Evolutionary conservation across 2,113 vertebrate species (phyloP).

Genomic region (Mirounga angustirostris): DNA sequence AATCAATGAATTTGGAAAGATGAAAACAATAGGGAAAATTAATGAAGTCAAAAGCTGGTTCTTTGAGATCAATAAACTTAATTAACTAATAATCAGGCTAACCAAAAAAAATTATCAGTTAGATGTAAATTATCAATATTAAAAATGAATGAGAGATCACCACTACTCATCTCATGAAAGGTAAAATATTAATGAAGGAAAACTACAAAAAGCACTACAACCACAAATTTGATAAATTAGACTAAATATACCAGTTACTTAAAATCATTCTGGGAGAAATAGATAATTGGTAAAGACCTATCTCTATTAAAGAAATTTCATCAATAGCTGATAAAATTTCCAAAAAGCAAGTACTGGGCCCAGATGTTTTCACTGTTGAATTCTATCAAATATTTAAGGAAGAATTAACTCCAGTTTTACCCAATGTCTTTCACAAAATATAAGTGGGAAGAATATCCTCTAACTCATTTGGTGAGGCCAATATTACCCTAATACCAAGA

Average conservation of each 20-base stretch:
- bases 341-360: not conserved
- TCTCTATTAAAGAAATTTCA: not conserved
- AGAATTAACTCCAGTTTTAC: not conserved
- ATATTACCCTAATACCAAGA: not conserved
- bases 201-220: not conserved
- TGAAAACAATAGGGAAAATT: slow-evolving; percentile 19
- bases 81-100: not conserved
- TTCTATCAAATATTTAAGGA: not conserved
- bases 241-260: not conserved
- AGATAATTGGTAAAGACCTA: not conserved
- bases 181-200: not conserved
- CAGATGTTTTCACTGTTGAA: not conserved
- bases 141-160: not conserved
- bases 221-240: not conserved
- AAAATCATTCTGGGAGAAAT: not conserved
- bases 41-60: not conserved
- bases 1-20: not conserved
- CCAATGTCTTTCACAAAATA: not conserved
- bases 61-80: not conserved
- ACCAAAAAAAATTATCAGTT: not conserved
- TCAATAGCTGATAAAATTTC: not conserved
- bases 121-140: not conserved
- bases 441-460: not conserved
- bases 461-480: not conserved
- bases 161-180: not conserved